Evolutionary conservation across 2,797 vertebrate species (phyloP).

Genomic region (Pogonophryne albipinna): DNA sequence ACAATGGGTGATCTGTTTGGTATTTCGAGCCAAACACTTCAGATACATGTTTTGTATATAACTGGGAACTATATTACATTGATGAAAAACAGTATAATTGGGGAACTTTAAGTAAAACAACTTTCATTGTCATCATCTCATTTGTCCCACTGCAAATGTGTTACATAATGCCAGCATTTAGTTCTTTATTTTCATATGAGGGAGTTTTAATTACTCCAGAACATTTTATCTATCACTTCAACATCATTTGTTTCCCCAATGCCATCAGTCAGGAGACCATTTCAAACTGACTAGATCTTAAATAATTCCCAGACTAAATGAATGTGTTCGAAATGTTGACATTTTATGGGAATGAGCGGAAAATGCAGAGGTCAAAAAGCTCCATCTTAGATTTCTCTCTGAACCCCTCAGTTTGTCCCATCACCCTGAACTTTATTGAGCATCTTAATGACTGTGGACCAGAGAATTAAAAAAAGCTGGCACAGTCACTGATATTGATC

Average conservation of each 20-base stretch:
- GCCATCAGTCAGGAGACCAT: neutral
- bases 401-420: conserved; percentile 18
- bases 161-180: neutral
- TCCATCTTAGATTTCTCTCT: neutral
- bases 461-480: conserved; percentile 39
- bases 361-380: conserved; percentile 8
- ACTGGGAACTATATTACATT: too few species aligned
- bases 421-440: conserved; percentile 39
- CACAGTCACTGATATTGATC: conserved; percentile 60
- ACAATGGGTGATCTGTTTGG: too few species aligned
- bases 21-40: too few species aligned
- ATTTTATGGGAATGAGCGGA: neutral
- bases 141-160: neutral
- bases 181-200: neutral
- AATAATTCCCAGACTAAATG: neutral
- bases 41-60: too few species aligned
- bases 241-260: neutral
- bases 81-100: too few species aligned
- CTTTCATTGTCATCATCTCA: too few species aligned
- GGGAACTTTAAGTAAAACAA: too few species aligned
- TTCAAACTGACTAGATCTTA: neutral
- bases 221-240: neutral
- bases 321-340: neutral
- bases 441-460: conserved; percentile 31
- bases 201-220: neutral